Evolutionary conservation across 2,113 vertebrate genomes (phyloP).

Genomic region (Chauna torquata): DNA sequence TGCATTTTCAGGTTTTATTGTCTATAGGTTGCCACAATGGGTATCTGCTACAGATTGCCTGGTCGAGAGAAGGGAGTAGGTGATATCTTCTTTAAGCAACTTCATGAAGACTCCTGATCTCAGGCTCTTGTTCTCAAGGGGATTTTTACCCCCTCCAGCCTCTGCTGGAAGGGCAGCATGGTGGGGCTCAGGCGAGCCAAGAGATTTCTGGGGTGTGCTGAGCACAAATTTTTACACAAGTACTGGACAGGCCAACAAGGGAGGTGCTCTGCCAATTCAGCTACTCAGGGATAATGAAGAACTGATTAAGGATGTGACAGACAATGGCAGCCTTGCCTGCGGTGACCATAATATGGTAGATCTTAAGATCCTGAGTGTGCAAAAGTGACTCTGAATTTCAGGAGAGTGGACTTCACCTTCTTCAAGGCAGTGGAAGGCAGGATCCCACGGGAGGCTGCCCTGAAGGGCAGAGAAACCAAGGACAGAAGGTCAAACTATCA

Average conservation of each 20-base stretch:
- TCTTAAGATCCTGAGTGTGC: background rate
- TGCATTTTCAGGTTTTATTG: background rate
- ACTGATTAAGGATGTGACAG: background rate
- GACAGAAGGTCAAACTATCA: background rate
- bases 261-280: background rate
- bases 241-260: background rate
- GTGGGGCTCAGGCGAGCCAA: background rate
- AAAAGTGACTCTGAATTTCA: background rate
- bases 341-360: background rate
- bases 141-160: background rate
- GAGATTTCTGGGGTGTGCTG: background rate
- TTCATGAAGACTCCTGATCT: background rate
- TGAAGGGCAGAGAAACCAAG: background rate
- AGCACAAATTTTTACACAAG: background rate
- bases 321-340: background rate
- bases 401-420: background rate
- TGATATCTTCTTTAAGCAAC: background rate
- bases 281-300: background rate
- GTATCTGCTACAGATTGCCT: background rate
- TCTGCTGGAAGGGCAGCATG: background rate
- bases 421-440: background rate
- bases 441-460: background rate
- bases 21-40: no score
- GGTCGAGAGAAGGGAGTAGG: background rate
- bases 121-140: background rate